phyloP scores from a whole-genome alignment of 2,113 vertebrate genomes.

The Scophthalmus maximus region DNA sequence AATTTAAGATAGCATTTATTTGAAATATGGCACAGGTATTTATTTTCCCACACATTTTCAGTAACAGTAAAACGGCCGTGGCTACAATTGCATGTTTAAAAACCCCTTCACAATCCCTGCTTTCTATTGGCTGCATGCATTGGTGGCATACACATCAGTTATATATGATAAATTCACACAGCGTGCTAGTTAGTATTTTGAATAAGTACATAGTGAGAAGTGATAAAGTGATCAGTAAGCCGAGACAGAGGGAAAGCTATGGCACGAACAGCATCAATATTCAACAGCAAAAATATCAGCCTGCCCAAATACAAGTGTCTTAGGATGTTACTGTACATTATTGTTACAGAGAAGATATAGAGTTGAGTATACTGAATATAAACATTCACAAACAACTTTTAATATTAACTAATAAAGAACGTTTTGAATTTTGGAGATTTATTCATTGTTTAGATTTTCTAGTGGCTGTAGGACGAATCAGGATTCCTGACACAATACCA shows the following conservation, averaged over 20 bases:
- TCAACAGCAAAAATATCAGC: slow-evolving; percentile 23
- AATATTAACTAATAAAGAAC: neutral
- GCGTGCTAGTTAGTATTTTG: slow-evolving; percentile 24
- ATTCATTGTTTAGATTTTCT: neutral
- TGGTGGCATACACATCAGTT: slow-evolving; percentile 47
- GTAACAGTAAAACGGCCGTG: slow-evolving; percentile 51
- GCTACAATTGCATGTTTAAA: slow-evolving; percentile 29
- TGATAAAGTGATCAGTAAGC: slow-evolving; percentile 10
- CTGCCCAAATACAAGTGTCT: neutral
- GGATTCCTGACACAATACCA: slow-evolving; percentile 2
- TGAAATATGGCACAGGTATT: slow-evolving; percentile 63
- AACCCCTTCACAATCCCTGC: slow-evolving; percentile 27
- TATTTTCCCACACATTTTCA: slow-evolving; percentile 41
- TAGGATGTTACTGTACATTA: neutral
- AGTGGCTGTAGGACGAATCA: neutral
- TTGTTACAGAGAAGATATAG: neutral
- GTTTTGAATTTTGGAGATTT: neutral
- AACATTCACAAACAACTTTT: neutral
- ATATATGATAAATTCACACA: slow-evolving; percentile 42
- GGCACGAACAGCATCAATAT: neutral
- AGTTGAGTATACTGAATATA: neutral
- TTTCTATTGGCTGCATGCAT: slow-evolving; percentile 59
- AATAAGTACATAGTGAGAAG: slow-evolving; percentile 7
- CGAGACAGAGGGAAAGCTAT: neutral
- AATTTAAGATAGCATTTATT: slow-evolving; percentile 60